Evolutionary conservation across 2,888 invertebrate genomes (phyloP).

Genomic region (Ctena decussata): DNA sequence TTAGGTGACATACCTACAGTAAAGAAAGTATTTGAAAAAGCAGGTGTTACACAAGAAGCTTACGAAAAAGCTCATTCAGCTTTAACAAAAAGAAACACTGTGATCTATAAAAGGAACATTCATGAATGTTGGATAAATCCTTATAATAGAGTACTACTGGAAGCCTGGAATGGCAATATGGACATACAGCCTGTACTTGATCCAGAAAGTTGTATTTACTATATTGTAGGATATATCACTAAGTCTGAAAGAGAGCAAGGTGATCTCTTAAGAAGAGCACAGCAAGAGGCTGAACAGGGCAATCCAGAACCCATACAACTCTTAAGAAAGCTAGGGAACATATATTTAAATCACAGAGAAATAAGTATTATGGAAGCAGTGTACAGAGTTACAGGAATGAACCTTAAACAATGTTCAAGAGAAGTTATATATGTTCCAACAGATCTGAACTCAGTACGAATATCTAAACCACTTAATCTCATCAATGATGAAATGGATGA

Average conservation of each 20-base stretch:
- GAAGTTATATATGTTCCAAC: conserved; percentile 46
- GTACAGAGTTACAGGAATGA: conserved; percentile 29
- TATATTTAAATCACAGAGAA: conserved; percentile 43
- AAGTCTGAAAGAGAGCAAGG: conserved; percentile 55
- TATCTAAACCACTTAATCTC: conserved; percentile 32
- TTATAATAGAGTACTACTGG: conserved; percentile 47
- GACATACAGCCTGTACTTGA: too few species aligned
- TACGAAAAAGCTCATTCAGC: conserved; percentile 26
- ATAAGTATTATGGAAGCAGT: conserved; percentile 54
- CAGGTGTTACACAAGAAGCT: conserved; percentile 8
- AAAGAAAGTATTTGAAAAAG: neutral
- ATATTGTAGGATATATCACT: conserved; percentile 51
- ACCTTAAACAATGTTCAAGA: conserved; percentile 22
- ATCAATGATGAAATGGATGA: conserved; percentile 8
- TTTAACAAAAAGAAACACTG: conserved; percentile 21
- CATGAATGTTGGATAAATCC: conserved; percentile 51
- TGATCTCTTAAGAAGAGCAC: conserved; percentile 21
- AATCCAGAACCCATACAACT: conserved; percentile 23
- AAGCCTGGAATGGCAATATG: conserved; percentile 56
- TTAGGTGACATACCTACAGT: neutral
- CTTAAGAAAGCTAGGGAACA: conserved; percentile 46
- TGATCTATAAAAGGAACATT: conserved; percentile 29
- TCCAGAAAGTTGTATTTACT: conserved; percentile 64
- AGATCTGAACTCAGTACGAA: conserved; percentile 23
- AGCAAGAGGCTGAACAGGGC: conserved; percentile 27